phyloP scores from a whole-genome alignment of 2,888 invertebrate genomes.

The Lymantria dispar region DNA sequence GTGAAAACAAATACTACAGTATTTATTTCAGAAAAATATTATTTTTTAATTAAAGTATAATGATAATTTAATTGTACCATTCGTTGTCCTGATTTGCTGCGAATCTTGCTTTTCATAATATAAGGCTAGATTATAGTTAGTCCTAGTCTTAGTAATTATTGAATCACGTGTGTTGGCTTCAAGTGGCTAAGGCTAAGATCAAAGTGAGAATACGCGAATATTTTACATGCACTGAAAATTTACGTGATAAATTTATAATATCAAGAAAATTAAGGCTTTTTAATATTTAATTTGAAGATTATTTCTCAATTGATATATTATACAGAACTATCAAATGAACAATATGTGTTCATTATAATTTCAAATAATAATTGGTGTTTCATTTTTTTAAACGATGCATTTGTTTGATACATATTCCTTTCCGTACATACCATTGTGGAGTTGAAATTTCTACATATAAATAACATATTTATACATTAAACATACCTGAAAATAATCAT shows the following conservation, averaged over 20 bases:
- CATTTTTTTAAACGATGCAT: not conserved
- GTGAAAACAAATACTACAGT: too few relatives aligned
- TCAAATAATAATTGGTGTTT: not conserved
- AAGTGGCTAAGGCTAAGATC: not conserved
- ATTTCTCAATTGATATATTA: not conserved
- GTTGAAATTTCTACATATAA: too few relatives aligned
- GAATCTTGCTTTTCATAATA: too few relatives aligned
- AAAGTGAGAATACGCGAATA: conserved; percentile 37
- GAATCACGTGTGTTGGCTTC: not conserved
- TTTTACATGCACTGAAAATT: conserved; percentile 39
- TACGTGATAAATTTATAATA: not conserved
- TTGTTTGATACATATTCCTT: not conserved
- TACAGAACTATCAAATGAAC: not conserved
- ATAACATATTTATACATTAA: too few relatives aligned
- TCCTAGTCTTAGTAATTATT: not conserved
- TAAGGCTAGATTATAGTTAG: too few relatives aligned
- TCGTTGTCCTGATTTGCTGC: too few relatives aligned
- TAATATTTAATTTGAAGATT: not conserved
- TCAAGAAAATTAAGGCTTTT: not conserved
- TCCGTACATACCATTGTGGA: too few relatives aligned
- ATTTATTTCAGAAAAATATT: too few relatives aligned
- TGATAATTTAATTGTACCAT: too few relatives aligned
- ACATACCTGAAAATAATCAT: too few relatives aligned
- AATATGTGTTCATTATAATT: not conserved
- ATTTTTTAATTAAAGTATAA: too few relatives aligned